Base-by-base conservation (phyloP, 2,797 vertebrate species). In the Typhlichthys subterraneus region DNA sequence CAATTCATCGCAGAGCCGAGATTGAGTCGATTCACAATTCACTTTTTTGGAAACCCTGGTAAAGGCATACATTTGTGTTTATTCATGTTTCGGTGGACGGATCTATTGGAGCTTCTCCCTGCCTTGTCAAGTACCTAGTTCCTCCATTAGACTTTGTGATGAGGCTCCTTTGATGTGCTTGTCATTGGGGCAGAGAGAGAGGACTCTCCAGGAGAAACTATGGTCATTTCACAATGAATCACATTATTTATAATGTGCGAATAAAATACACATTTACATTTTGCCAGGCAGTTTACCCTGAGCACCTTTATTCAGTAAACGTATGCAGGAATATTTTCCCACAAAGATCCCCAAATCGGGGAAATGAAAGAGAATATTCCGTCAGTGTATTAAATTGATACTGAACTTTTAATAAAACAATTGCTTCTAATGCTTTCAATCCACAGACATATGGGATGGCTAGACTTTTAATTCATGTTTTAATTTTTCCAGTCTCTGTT, bases 71-170 rank as follows among this genome's bases (percentile, higher is more conserved):
- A 12, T 65, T 80, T 64, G 79, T 79, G 75, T 78, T 84, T 69
- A 82, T 82, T 80, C 76, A 76, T 68, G 54, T 15, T 72, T 59
- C 46, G 65, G 23, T 29, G 23, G 67, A 23, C 11, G 10, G 2
- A 0, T 58, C 68, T 51, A 68, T 84, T 87, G 83, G 84, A 55
- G 73, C 62, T 70, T 67, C 71, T 80, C 76, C 1, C 38, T 79
- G 76, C 67, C 75, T 88, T 82, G 77, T 88, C 82, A 82, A 88
- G 81, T 84, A 70, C 59, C 68, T 72, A 23, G 53, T 72, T 73
- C 73, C 81, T 70, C 57, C 75, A 90, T 92, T 90, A 90, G 84
- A 86, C 88, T 91, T 90, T 89, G 59, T 84, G 85, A 92, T 89
- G 77, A 88, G 85, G 69, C 62, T 29, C 76, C 84, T 91, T 91